These are phyloP conservation scores for Oscheius sp. DNA, from an alignment of 2,888 invertebrate species.

Conservation along the genomic window DNA sequence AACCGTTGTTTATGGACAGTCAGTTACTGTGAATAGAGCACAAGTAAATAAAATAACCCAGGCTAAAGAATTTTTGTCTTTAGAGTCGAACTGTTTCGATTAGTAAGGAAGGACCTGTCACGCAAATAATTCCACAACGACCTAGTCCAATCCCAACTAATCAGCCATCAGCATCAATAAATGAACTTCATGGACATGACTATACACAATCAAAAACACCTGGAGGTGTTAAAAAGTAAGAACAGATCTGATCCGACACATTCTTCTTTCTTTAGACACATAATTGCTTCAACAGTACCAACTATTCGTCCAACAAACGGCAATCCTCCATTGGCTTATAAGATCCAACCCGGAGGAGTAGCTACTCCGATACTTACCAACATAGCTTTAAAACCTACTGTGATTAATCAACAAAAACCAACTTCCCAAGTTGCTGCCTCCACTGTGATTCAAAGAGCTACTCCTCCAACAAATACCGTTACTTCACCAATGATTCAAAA, in stretches of 20 bases:
- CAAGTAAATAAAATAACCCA: neutral
- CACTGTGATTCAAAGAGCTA: no score
- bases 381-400: no score
- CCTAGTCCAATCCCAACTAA: neutral
- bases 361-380: no score
- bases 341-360: neutral
- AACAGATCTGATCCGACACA: neutral
- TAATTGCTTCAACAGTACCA: neutral
- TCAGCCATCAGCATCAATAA: neutral
- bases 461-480: no score
- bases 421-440: no score
- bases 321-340: neutral
- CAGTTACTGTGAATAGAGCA: slow-evolving; percentile 11
- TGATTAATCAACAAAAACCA: no score
- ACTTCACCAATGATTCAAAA: no score
- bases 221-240: neutral
- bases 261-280: neutral
- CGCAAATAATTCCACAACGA: neutral
- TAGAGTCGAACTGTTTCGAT: neutral
- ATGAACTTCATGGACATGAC: neutral
- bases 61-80: neutral
- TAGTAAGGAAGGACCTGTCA: neutral
- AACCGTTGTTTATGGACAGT: neutral
- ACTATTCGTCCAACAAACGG: neutral
- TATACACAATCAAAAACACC: neutral